Evolutionary conservation across 2,888 invertebrate genomes (phyloP), one percentile per base, ranked within the genome.

Genomic region (Crocallis elinguaria): DNA sequence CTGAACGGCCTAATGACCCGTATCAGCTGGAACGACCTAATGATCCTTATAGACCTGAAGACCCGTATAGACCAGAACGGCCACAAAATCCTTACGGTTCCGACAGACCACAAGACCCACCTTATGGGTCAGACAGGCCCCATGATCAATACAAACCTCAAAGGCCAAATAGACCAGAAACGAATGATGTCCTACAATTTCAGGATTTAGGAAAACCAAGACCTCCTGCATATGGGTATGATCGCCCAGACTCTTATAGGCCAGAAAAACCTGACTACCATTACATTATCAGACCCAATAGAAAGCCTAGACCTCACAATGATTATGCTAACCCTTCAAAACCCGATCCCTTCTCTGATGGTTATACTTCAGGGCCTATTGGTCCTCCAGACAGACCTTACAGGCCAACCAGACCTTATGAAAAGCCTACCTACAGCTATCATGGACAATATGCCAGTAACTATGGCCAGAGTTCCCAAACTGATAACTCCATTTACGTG

Each of bases 401-500:
- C 11, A 75, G 66, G 33, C 79, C 82, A 3, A 64, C 60, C 21
- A 69, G 69, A 45, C 75, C 69, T 14, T 51, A 67, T 25, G 60
- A 69, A 3, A 67, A 67, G 39, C 71, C 69, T 2, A 60, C 63
- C 5, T 77, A 84, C 12, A 70, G 56, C 6, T 82, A 86, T 25
- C 76, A 83, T 32, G 78, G 75, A 43, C 86, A 88, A 57, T 87
- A 80, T 46, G 82, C 87, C 0, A 82, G 83, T 38, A 75, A 73
- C 49, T 83, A 86, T 48, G 85, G 83, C 1, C 77, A 76, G 46
- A 77, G 69, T 39, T 54, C 67, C 5, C 69, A 76, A 39, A 75
- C 84, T 41, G 82, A 88, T 36, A 85, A 89, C 61, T 79, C 83
- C 0, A 77, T 89, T 27, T 75, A 87, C 35, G 73, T 89, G 0